Conservation (phyloP, 2,888 invertebrate species). For the Drosophila falleni region DNA sequence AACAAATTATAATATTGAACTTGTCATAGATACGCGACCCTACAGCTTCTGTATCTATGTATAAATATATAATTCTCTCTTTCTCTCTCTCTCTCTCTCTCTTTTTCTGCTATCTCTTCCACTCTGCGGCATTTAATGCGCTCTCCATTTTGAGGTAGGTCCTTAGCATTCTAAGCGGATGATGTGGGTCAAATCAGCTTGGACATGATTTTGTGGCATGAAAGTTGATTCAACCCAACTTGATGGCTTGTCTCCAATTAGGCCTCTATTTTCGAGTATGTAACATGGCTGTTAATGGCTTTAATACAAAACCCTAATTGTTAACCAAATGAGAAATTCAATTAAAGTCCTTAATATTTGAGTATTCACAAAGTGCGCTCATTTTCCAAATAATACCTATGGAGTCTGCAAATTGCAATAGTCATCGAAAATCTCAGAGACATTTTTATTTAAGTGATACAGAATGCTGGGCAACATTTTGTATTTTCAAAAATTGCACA, state of each 20-base stretch:
- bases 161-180: constrained; percentile 43
- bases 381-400: constrained; percentile 2
- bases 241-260: constrained; percentile 41
- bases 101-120: neutral
- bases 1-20: constrained; percentile 80
- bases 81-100: neutral
- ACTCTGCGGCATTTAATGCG: constrained; percentile 17
- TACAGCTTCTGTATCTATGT: neutral
- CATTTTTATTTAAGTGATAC: constrained; percentile 5
- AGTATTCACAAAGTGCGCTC: neutral
- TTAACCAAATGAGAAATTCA: neutral
- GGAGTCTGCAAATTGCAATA: constrained; percentile 1
- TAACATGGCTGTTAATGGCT: neutral
- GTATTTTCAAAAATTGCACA: neutral
- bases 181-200: constrained; percentile 58
- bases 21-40: constrained; percentile 76
- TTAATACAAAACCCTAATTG: neutral
- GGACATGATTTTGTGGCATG: constrained; percentile 56
- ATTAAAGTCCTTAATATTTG: constrained; percentile 5
- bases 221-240: constrained; percentile 18
- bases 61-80: too few relatives aligned
- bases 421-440: constrained; percentile 7
- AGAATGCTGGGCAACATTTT: constrained; percentile 3
- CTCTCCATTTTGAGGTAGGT: constrained; percentile 63
- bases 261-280: neutral